Conservation (phyloP, 2,888 invertebrate species). For the Pseudeuparius sepicola region DNA sequence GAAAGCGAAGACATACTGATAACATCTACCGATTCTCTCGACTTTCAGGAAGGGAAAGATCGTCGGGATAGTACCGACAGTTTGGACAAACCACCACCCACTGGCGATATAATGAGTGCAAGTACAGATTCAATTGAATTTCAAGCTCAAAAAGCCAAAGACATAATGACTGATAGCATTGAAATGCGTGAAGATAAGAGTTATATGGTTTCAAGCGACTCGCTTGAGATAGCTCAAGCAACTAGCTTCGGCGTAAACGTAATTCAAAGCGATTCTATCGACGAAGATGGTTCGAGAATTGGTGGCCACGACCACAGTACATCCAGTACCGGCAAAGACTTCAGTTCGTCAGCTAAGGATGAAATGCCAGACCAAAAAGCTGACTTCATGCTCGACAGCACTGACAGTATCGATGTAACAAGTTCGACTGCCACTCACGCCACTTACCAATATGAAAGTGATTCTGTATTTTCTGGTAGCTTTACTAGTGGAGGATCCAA, state of each 20-base stretch:
- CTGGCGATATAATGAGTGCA: conserved; percentile 46
- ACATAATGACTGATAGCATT: conserved; percentile 48
- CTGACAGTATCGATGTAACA: conserved; percentile 65
- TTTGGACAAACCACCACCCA: conserved; percentile 51
- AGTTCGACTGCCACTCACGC: conserved; percentile 75
- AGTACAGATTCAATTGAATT: conserved; percentile 49
- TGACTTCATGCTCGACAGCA: conserved; percentile 40
- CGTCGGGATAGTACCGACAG: conserved; percentile 58
- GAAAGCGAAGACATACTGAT: conserved; percentile 45
- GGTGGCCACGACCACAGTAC: conserved; percentile 39
- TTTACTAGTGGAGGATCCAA: conserved; percentile 76
- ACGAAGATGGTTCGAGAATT: conserved; percentile 38
- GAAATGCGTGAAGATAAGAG: conserved; percentile 39
- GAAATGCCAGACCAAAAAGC: conserved; percentile 21
- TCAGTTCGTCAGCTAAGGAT: conserved; percentile 39
- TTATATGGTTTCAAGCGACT: conserved; percentile 43
- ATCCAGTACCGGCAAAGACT: conserved; percentile 41
- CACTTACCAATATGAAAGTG: conserved; percentile 74
- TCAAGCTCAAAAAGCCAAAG: conserved; percentile 35
- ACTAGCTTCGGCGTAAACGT: conserved; percentile 30
- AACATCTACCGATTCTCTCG: conserved; percentile 55
- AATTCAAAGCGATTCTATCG: conserved; percentile 40
- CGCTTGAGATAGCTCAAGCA: conserved; percentile 38
- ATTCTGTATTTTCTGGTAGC: conserved; percentile 78
- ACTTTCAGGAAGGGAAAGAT: conserved; percentile 40